A percentile compares a stretch with the other conserved stretches of the same genome.
Evolutionary conservation across 2,797 vertebrate genomes (phyloP).

Genomic region (Mormyrops boulengeri): DNA sequence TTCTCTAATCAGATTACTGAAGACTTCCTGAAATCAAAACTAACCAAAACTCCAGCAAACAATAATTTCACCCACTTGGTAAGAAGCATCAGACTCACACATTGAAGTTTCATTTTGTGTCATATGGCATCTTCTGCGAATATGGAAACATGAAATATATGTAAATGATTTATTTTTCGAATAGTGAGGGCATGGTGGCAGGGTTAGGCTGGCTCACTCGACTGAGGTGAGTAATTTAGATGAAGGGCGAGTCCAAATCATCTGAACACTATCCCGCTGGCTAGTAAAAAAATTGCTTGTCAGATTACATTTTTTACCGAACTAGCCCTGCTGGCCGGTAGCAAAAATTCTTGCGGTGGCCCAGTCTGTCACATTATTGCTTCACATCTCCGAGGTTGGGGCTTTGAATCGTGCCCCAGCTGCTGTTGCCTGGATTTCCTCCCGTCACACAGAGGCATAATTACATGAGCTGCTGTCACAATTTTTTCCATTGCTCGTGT

Average conservation of each 20-base stretch:
- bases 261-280: neutral
- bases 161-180: neutral
- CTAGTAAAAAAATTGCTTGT: neutral
- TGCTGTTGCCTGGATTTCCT: neutral
- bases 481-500: neutral
- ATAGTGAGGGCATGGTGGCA: neutral
- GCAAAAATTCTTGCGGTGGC: neutral
- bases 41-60: neutral
- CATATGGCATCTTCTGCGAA: neutral
- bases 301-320: neutral
- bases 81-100: neutral
- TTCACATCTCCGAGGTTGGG: neutral
- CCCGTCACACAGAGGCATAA: neutral
- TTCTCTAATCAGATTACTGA: neutral
- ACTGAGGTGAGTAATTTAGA: neutral
- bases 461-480: neutral
- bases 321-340: neutral
- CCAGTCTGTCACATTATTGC: neutral
- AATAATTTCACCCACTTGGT: neutral
- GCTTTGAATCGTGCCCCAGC: neutral
- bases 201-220: neutral
- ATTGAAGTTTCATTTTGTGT: neutral
- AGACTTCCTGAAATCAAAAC: neutral
- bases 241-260: neutral
- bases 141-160: neutral